Evolutionary conservation across 2,888 invertebrate genomes (phyloP).

Genomic region (Tetheella fluctuosa): DNA sequence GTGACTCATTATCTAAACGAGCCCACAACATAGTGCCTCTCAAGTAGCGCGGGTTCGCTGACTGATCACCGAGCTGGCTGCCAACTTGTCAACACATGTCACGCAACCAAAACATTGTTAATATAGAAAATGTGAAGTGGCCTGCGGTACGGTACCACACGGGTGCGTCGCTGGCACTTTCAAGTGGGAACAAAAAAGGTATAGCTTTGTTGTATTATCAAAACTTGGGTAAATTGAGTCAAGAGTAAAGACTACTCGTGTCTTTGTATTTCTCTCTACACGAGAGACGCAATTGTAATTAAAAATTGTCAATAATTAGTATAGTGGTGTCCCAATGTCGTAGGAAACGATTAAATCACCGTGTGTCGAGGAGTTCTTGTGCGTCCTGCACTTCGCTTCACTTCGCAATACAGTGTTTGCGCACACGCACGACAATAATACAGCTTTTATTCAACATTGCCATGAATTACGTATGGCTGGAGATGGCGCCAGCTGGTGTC

Average conservation of each 20-base stretch:
- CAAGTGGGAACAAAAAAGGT: background rate
- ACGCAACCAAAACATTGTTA: background rate
- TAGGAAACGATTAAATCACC: conserved; percentile 5
- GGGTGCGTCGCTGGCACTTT: background rate
- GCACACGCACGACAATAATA: conserved; percentile 2
- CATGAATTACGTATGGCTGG: conserved; percentile 5
- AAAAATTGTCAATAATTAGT: background rate
- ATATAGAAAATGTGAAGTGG: background rate
- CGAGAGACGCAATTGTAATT: background rate
- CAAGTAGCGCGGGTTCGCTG: background rate
- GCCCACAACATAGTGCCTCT: background rate
- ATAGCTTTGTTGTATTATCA: background rate
- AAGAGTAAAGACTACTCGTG: background rate
- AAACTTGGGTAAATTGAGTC: background rate
- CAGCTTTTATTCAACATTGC: background rate
- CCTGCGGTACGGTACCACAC: background rate
- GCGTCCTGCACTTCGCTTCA: background rate
- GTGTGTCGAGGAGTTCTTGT: background rate
- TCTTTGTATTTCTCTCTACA: background rate
- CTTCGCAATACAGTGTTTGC: background rate
- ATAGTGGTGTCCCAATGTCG: background rate
- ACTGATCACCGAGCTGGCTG: background rate
- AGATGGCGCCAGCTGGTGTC: background rate
- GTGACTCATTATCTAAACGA: background rate
- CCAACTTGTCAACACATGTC: conserved; percentile 11